phyloP scores from a whole-genome alignment of 2,888 invertebrate genomes.

The Muscina levida region DNA sequence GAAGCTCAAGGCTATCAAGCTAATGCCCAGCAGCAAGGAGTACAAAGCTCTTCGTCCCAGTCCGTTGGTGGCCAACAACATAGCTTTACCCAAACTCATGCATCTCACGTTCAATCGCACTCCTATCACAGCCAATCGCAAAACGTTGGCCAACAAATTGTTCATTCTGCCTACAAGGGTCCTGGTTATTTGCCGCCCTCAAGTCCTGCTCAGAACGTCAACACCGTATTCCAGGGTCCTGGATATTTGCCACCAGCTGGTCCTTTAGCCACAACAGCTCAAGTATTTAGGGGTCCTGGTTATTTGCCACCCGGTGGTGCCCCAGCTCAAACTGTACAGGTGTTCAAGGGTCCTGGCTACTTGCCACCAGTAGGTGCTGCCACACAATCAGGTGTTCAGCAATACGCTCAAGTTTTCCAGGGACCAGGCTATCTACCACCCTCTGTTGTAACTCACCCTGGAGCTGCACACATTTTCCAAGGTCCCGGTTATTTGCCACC shows the following conservation, averaged over 20 bases:
- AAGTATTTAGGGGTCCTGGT: neutral
- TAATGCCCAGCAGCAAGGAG: neutral
- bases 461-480: neutral
- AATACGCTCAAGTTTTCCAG: slow-evolving; percentile 46
- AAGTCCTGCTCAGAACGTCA: neutral
- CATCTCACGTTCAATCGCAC: neutral
- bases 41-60: slow-evolving; percentile 2
- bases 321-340: neutral
- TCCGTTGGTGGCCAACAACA: neutral
- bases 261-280: neutral
- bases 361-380: slow-evolving; percentile 8
- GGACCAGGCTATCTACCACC: slow-evolving; percentile 68
- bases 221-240: neutral
- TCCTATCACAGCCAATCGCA: neutral
- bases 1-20: slow-evolving; percentile 18
- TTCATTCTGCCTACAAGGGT: neutral
- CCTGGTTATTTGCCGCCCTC: slow-evolving; percentile 11
- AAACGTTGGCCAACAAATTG: neutral
- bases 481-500: slow-evolving; percentile 36
- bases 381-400: neutral
- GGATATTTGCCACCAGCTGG: neutral
- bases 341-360: slow-evolving; percentile 33
- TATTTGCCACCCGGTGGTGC: slow-evolving; percentile 23
- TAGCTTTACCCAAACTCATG: neutral
- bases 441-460: neutral